phyloP scores from a whole-genome alignment of 2,113 vertebrate genomes.

The mouse (Mus musculus) region GRCm39 chr2:172765001-172765500 shows the following conservation, averaged over 20 bases:
- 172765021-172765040: background rate
- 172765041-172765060: background rate
- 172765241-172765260: background rate
- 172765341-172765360: accelerated
- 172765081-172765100: background rate
- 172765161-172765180: background rate
- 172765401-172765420: accelerated
- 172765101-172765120: background rate
- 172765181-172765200: background rate
- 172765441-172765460: background rate
- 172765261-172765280: background rate
- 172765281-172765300: background rate
- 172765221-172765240: background rate
- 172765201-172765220: background rate
- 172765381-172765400: background rate
- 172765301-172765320: accelerated
- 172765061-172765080: background rate
- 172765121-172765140: background rate
- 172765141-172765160: background rate
- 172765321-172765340: accelerated
- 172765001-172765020: background rate
- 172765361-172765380: background rate
- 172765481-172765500: background rate
- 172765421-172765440: background rate
- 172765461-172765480: accelerated